Evolutionary conservation across 2,888 invertebrate species (phyloP).

Genomic region (Acleris emargana): DNA sequence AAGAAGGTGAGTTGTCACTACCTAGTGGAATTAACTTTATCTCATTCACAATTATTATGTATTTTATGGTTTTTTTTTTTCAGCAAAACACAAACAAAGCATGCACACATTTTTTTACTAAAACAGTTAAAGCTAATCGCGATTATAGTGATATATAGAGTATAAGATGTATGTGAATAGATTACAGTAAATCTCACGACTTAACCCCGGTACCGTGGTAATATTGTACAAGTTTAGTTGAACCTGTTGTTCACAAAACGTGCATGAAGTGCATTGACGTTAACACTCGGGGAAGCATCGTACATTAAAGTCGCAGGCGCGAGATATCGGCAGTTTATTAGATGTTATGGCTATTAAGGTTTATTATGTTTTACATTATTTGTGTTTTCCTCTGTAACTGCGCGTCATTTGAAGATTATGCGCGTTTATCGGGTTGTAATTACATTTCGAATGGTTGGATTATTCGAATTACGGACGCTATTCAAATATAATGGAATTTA

Average conservation of each 20-base stretch:
- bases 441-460: not conserved
- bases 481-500: no score
- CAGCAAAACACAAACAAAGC: no score
- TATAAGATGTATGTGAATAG: conserved; percentile 11
- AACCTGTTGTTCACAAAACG: conserved; percentile 29
- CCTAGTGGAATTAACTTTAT: not conserved
- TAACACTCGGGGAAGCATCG: conserved; percentile 19
- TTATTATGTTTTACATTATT: conserved; percentile 15
- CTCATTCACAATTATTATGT: no score
- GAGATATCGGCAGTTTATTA: conserved; percentile 27
- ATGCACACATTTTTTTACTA: no score
- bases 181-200: conserved; percentile 25
- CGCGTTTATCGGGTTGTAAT: conserved; percentile 6
- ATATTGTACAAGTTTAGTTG: conserved; percentile 11
- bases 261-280: conserved; percentile 32
- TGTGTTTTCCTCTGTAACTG: conserved; percentile 8
- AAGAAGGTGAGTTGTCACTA: conserved; percentile 80
- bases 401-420: conserved; percentile 9
- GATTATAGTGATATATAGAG: not conserved
- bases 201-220: conserved; percentile 8
- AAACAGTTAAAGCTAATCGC: no score
- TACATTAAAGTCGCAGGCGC: conserved; percentile 4
- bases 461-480: no score
- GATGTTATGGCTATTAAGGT: conserved; percentile 10
- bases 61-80: no score